Percentiles rank a stretch among this genome's conserved stretches.
Evolutionary conservation across 2,113 vertebrate species (phyloP).

Genomic region (Puffinus mauretanicus): DNA sequence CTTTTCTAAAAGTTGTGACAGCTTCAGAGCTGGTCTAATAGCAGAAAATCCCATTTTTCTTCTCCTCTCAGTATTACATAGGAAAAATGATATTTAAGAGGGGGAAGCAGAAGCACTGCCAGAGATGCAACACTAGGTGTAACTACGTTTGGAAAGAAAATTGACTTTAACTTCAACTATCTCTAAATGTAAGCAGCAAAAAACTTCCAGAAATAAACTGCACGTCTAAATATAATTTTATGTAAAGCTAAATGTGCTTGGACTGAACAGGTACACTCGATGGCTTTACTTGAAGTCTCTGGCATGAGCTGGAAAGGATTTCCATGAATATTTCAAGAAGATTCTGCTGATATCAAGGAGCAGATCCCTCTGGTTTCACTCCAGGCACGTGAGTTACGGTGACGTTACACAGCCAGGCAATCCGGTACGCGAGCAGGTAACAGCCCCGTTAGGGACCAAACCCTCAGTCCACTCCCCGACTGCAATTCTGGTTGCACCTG

Average conservation of each 20-base stretch:
- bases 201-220: neutral
- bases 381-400: fast-evolving
- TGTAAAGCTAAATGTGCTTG: neutral
- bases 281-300: neutral
- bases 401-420: fast-evolving
- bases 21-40: neutral
- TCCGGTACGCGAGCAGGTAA: fast-evolving
- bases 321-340: neutral
- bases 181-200: neutral
- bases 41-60: neutral
- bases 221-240: neutral
- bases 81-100: neutral
- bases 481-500: too few relatives aligned
- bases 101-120: too few relatives aligned
- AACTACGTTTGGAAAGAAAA: neutral
- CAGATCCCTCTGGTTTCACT: neutral
- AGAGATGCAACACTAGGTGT: neutral
- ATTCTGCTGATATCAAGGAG: neutral
- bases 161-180: neutral
- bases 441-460: neutral
- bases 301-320: neutral
- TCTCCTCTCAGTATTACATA: neutral
- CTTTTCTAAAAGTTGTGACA: neutral
- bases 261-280: neutral
- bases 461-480: neutral